Percentiles rank a stretch among this genome's conserved stretches.
Conservation (phyloP, 1,140 invertebrate species). For the Stratiolaelaps scimitus region DNA sequence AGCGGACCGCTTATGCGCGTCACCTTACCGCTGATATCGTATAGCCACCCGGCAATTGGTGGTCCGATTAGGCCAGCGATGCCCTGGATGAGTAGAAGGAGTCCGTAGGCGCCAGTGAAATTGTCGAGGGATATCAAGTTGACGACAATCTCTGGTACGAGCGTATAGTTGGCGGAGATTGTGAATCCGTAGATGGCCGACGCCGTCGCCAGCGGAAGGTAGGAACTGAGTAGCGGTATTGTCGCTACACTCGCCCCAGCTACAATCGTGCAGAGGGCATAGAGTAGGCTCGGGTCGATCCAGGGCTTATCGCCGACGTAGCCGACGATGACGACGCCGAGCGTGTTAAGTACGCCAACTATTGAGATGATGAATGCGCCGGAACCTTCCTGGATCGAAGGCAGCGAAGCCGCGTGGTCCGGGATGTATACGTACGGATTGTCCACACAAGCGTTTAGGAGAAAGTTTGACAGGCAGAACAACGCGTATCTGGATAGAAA, state of each 20-base stretch:
- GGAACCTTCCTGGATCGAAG: constrained; percentile 55
- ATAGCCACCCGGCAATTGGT: constrained; percentile 55
- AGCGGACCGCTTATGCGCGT: too few relatives aligned
- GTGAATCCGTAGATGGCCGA: constrained; percentile 58
- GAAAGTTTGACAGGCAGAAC: constrained; percentile 68
- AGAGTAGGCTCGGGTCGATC: constrained; percentile 58
- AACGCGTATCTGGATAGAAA: constrained; percentile 54
- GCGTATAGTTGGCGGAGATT: constrained; percentile 72
- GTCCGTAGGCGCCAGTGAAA: constrained; percentile 77
- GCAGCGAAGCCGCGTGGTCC: constrained; percentile 55
- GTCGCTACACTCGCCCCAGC: constrained; percentile 57
- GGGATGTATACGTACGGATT: constrained; percentile 73
- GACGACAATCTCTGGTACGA: constrained; percentile 71
- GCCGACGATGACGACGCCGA: constrained; percentile 71
- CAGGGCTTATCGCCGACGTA: constrained; percentile 68
- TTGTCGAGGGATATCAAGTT: constrained; percentile 67
- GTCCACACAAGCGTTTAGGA: constrained; percentile 71
- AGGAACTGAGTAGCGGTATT: constrained; percentile 56
- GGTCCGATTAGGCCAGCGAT: constrained; percentile 73
- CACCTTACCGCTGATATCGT: constrained; percentile 19
- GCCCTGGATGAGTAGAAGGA: constrained; percentile 72
- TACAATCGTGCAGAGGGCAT: constrained; percentile 60
- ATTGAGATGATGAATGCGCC: constrained; percentile 67
- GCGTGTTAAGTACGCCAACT: constrained; percentile 70
- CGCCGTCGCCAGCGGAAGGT: constrained; percentile 47